phyloP scores from a whole-genome alignment of 2,888 invertebrate genomes.

The Acleris cristana region DNA sequence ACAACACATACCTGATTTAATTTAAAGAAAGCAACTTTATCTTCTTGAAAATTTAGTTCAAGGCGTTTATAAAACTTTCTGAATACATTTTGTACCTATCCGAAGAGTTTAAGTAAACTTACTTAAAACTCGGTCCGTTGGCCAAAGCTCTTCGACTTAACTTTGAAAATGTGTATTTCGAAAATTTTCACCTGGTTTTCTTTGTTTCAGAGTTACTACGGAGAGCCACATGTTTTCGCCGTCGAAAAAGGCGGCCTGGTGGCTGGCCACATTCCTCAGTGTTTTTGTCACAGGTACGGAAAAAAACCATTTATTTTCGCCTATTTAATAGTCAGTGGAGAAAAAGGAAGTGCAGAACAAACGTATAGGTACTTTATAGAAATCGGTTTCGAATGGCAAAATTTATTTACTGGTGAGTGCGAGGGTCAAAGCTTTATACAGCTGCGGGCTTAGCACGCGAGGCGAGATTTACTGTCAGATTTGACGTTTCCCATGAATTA shows the following conservation, averaged over 20 bases:
- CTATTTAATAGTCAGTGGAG: background rate
- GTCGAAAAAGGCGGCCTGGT: constrained; percentile 77
- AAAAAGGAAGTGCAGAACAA: background rate
- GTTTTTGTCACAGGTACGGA: constrained; percentile 75
- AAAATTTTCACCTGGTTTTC: background rate
- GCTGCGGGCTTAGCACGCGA: no score
- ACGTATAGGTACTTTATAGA: no score
- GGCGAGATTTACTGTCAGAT: no score
- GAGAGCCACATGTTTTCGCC: constrained; percentile 75
- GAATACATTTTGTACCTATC: background rate
- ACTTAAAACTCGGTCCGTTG: background rate
- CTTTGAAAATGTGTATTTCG: background rate
- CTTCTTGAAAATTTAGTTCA: background rate
- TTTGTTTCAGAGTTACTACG: constrained; percentile 70
- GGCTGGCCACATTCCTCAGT: constrained; percentile 78
- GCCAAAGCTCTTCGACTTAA: background rate
- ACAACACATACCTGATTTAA: no score
- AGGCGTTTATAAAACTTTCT: constrained; percentile 5
- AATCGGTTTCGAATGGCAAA: no score
- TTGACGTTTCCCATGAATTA: no score
- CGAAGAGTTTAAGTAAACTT: constrained; percentile 3
- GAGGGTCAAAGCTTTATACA: no score
- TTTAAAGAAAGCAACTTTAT: no score
- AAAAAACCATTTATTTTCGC: background rate
- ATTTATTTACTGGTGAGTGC: no score